A percentile compares a stretch with the other conserved stretches of the same genome.
Evolutionary conservation across 2,888 invertebrate genomes (phyloP).

Genomic region (Bugulina stolonifera): DNA sequence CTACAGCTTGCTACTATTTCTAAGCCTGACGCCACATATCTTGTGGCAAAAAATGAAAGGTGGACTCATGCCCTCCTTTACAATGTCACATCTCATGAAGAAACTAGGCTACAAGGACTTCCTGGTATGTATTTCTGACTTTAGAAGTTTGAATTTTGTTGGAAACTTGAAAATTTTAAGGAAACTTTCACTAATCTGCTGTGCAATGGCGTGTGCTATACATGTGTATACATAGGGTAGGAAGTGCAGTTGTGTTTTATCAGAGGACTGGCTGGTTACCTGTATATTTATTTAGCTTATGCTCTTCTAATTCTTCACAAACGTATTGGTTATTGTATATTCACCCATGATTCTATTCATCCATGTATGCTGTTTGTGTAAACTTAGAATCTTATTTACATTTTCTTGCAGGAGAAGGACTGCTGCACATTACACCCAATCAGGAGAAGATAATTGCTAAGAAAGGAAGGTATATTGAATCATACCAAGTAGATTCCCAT

Average conservation of each 20-base stretch:
- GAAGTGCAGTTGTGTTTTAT: too few relatives aligned
- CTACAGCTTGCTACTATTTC: background rate
- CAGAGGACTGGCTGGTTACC: too few relatives aligned
- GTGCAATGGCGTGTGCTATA: too few relatives aligned
- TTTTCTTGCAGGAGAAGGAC: background rate
- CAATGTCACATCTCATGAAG: background rate
- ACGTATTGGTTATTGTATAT: too few relatives aligned
- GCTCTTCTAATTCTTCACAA: too few relatives aligned
- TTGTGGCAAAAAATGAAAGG: background rate
- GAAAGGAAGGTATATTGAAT: background rate
- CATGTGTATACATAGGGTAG: too few relatives aligned
- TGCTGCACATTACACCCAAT: background rate
- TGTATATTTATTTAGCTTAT: too few relatives aligned
- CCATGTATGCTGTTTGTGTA: too few relatives aligned
- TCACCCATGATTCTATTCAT: too few relatives aligned
- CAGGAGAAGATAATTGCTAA: slow-evolving; percentile 22
- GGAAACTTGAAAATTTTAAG: too few relatives aligned
- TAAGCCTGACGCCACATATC: slow-evolving; percentile 6
- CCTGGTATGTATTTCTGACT: background rate
- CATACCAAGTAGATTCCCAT: slow-evolving; percentile 10
- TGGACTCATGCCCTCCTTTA: background rate
- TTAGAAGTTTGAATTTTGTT: too few relatives aligned
- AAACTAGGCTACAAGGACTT: background rate
- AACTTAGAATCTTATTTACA: background rate
- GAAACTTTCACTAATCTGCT: too few relatives aligned